Evolutionary conservation across 2,888 invertebrate genomes (phyloP), one percentile per base, ranked within the genome.

Genomic region (Oligia strigilis): DNA sequence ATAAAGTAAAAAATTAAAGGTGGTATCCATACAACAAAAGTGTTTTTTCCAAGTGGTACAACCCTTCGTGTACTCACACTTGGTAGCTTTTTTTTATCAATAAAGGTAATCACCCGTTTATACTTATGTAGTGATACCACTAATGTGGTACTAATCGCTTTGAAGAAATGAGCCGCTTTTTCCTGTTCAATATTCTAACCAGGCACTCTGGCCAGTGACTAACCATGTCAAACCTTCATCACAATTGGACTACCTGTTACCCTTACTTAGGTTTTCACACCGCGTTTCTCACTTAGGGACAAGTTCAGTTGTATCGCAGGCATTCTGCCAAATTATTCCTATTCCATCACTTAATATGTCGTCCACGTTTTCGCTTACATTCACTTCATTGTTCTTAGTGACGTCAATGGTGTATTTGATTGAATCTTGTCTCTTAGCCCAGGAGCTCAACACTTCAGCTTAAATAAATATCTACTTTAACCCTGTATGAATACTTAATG

Each of bases 251-350:
- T 81, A 52, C 66, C 67, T 72, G 74, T n/a, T 40, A 43, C n/a
- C 62, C 64, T n/a, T 49, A 60, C 14, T 81, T 64, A 73, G n/a
- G 49, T 58, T n/a, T 78, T 69, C 81, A 6, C 52, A 36, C n/a
- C 29, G 70, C 58, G 81, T 84, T 67, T 71, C 82, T 84, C 80
- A 72, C 81, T 82, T 81, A 67, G 75, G 62, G 75, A 82, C 84
- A 80, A 79, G 76, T 84, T 88, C 72, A 83, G 46, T 79, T 85
- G 82, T 81, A 85, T 85, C n/a, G 86, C 84, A 86, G 92, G 92
- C 91, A 88, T 72, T 72, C 77, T 86, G 92, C 92, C 90, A 91
- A 90, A 89, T 83, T 80, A 87, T 88, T 77, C 75, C 84, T 58
- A 79, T 78, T 78, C 82, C 75, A 78, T 82, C 81, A 84, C 87